These are phyloP conservation scores for Condylura cristata DNA, from an alignment of 2,113 vertebrate species.

Conservation along the genomic window DNA sequence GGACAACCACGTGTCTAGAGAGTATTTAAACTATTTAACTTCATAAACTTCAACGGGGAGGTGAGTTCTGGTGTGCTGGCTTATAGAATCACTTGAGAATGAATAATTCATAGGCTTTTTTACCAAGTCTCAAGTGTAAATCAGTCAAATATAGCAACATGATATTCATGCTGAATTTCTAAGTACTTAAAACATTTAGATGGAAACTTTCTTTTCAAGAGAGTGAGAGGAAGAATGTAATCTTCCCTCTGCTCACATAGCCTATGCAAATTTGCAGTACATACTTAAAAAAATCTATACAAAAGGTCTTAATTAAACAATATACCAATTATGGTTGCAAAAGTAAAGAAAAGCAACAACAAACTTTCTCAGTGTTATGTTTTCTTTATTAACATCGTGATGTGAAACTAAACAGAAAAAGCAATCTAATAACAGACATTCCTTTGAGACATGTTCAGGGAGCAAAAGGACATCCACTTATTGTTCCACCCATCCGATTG, in stretches of 20 bases:
- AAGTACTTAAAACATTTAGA: constrained; percentile 79
- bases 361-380: constrained; percentile 83
- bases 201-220: constrained; percentile 78
- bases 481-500: constrained; percentile 90
- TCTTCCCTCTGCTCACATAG: constrained; percentile 54
- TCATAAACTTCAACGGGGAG: constrained; percentile 78
- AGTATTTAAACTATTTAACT: constrained; percentile 80
- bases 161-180: constrained; percentile 82
- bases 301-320: constrained; percentile 82
- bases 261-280: constrained; percentile 68
- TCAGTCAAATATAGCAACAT: constrained; percentile 84
- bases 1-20: constrained; percentile 60
- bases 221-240: neutral
- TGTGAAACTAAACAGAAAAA: constrained; percentile 89
- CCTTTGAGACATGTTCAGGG: constrained; percentile 88
- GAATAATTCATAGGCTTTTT: constrained; percentile 87
- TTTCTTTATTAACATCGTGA: constrained; percentile 88
- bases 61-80: constrained; percentile 83
- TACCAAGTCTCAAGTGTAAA: constrained; percentile 84
- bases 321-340: constrained; percentile 68
- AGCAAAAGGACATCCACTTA: constrained; percentile 92
- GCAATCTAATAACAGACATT: constrained; percentile 91
- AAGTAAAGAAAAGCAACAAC: constrained; percentile 59
- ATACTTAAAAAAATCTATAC: constrained; percentile 68
- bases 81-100: constrained; percentile 82